Evolutionary conservation across 37 sponge, comb jelly and placozoan genomes (phyloP).

Genomic region (Cladorhizidae sp.): DNA sequence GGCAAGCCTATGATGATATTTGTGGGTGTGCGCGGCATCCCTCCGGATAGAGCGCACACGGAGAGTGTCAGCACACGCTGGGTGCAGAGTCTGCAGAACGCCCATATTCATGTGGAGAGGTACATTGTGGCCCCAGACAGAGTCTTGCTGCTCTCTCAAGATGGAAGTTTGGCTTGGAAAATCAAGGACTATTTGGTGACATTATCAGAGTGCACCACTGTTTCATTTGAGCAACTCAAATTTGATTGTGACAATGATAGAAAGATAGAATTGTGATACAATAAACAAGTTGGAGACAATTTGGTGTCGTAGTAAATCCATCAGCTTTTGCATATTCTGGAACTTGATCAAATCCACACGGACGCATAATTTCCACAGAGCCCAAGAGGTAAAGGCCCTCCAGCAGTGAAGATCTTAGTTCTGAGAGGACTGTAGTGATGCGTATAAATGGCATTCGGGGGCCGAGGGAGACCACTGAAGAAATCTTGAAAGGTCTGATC

Average conservation of each 20-base stretch:
- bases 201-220: conserved; percentile 53
- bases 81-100: conserved; percentile 65
- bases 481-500: conserved; percentile 79
- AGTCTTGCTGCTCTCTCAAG: conserved; percentile 35
- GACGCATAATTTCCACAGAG: conserved; percentile 93
- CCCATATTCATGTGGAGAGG: conserved; percentile 30
- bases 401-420: conserved; percentile 83
- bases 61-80: conserved; percentile 38
- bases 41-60: conserved; percentile 12
- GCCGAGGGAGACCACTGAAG: conserved; percentile 68
- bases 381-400: conserved; percentile 91
- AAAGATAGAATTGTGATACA: conserved; percentile 20
- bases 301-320: too few species aligned
- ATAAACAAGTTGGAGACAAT: not conserved
- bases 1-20: conserved; percentile 65
- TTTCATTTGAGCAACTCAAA: conserved; percentile 41
- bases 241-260: conserved; percentile 36
- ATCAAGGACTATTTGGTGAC: conserved; percentile 68
- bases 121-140: conserved; percentile 46
- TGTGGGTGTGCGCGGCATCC: conserved; percentile 17
- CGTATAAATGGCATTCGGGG: conserved; percentile 90
- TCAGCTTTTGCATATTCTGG: too few species aligned
- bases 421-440: conserved; percentile 89
- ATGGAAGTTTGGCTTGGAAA: conserved; percentile 57
- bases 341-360: conserved; percentile 91